These are phyloP conservation scores for Macroramphosus scolopax DNA, from an alignment of 2,797 vertebrate species.

Conservation along the genomic window DNA sequence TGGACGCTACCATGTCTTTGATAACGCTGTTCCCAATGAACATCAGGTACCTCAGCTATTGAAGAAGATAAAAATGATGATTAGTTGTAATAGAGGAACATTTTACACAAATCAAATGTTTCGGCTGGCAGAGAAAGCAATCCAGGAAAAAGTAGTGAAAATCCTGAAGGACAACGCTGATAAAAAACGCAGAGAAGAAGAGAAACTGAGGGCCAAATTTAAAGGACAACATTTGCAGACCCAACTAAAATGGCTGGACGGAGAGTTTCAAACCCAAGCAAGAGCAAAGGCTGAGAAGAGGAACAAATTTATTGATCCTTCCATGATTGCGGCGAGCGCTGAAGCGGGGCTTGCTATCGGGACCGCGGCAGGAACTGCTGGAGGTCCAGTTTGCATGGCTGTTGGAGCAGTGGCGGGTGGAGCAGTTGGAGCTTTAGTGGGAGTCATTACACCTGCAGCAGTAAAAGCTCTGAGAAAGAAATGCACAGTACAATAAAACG, in stretches of 20 bases:
- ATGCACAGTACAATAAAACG: constrained; percentile 27
- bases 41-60: constrained; percentile 21
- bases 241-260: neutral
- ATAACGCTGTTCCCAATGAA: constrained; percentile 1
- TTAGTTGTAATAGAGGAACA: constrained; percentile 19
- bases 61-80: constrained; percentile 22
- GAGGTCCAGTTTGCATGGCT: constrained; percentile 14
- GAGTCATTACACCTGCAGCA: constrained; percentile 5
- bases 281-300: constrained; percentile 36
- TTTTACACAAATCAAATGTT: constrained; percentile 41
- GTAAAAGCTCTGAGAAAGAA: constrained; percentile 17
- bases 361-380: neutral
- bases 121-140: constrained; percentile 27
- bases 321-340: neutral
- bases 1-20: constrained; percentile 27
- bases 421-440: neutral
- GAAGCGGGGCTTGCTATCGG: constrained; percentile 12
- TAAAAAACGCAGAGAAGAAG: neutral
- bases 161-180: neutral
- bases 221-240: constrained; percentile 5
- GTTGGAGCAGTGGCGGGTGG: constrained; percentile 24
- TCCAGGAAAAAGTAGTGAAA: constrained; percentile 1
- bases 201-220: constrained; percentile 6
- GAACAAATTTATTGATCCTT: constrained; percentile 15
- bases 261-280: neutral